Base-by-base conservation (phyloP, 2,888 invertebrate species). In the Ceramica pisi region DNA sequence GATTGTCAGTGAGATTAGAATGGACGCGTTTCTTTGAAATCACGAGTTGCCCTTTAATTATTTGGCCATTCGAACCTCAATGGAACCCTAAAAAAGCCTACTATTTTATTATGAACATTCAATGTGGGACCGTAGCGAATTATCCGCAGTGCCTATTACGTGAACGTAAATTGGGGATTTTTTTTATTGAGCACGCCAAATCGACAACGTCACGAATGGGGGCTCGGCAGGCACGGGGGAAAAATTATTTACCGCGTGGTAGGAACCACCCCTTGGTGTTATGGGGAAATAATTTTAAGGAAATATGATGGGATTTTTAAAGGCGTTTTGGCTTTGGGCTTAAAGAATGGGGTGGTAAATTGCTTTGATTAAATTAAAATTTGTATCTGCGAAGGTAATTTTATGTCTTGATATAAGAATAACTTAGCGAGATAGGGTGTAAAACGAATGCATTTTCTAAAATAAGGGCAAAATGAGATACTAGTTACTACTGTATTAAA, bases 161-260 rank as follows among this genome's bases (percentile, higher is more conserved):
- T 82, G 90, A 90, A 91, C 91, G 89, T 92, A 93, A 93, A 93
- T 92, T 90, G 89, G 86, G 81, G 84, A 81, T 91, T 92, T 90
- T 92, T 92, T 93, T 92, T 91, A 92, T 91, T 89, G 90, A 87
- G 87, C 92, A 90, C 90, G 92, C 90, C 88, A 93, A 92, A 92
- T 91, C 90, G 92, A 84, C 88, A 61, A 88, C 89, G 91, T 90
- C 94, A 94, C 94, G 94, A 89, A 93, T 88, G 79, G 89, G 88
- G 87, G 82, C 51, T 78, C 9, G 79, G 78, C 82, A 77, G 70
- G 67, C 78, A 68, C 23, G 62, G 82, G 90, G 88, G 84, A 62
- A 65, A 65, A 78, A 73, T 70, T 78, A 79, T 82, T 80, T 74
- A 73, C 67, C 69, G 51, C 80, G 65, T 61, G 69, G 69, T 61